Base-by-base conservation (phyloP, 2,113 vertebrate species). In the Callospermophilus lateralis region DNA sequence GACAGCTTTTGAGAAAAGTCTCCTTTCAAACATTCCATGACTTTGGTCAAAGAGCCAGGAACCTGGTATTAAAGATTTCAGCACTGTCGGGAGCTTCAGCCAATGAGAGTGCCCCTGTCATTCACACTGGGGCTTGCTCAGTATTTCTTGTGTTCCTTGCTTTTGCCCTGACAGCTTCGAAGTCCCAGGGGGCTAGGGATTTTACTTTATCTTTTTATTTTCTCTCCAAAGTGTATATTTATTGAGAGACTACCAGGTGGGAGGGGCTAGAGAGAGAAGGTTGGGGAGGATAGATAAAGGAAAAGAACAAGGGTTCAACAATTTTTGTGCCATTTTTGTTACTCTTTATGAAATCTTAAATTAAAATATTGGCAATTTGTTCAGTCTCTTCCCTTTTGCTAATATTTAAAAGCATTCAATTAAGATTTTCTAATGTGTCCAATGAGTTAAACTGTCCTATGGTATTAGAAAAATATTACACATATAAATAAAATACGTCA, bases 401-500 rank as follows among this genome's bases (percentile, higher is more conserved):
- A 98, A 98, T 98, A 98, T 98, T 98, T 98, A 98, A 98, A 98
- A 98, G 94, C 98, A 98, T 98, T 98, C 98, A 98, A 98, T 98
- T 99, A 99, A 98, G 97, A 97, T 98, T 98, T 98, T 96, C 97
- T 98, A 98, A 98, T 98, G 98, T 96, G 97, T 97, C 98, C 98
- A 98, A 97, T 98, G 98, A 98, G 97, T 98, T 98, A 98, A 98
- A 97, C 96, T 61, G 86, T 97, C 97, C 98, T 97, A 94, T 97
- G 97, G 97, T 98, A 98, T 99, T 98, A 98, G 98, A 98, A 99
- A 99, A 98, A 98, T 98, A 98, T 99, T 98, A 98, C 98, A 98
- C 98, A 95, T 98, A 99, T 98, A 99, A 99, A 99, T 99, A 99
- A 99, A 98, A 98, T 97, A 99, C 98, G 98, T 99, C 98, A 98